Base-by-base conservation (phyloP, 2,797 vertebrate species). In the Linurgus olivaceus region DNA sequence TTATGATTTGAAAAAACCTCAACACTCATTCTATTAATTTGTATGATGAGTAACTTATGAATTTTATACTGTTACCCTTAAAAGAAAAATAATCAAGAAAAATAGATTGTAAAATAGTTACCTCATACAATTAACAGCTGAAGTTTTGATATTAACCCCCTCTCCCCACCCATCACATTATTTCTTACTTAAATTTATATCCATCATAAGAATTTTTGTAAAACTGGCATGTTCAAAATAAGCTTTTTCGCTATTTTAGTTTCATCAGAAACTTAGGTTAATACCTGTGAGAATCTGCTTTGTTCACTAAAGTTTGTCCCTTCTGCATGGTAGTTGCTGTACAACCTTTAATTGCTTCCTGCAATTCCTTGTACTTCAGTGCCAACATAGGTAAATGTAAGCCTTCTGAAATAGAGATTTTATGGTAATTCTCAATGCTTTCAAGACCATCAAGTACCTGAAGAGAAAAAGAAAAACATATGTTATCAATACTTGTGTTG, bases 371-470 rank as follows among this genome's bases (percentile, higher is more conserved):
- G 8, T 98, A 98, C 85, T 97, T 98, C 29, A 31, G 93, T 62
- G 97, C 97, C 94, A 98, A 95, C 57, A 96, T 40, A 79, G 98
- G 93, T 70, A 98, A 95, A 68, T 68, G 89, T 90, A 98, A 96
- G 51, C 72, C 93, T 96, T 98, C 97, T 51, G 96, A 96, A 95
- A 96, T 92, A 93, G 98, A 93, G 37, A 92, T 95, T 96, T 98
- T 98, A 92, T 96, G 68, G 80, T 97, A 98, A 93, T 94, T 97
- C 93, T 99, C 98, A 45, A 98, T 96, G 87, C 86, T 95, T 95
- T 97, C 98, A 92, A 99, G 96, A 86, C 95, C 88, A 94, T 98
- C 98, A 97, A 98, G 98, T 42, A 98, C 98, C 98, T 99, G 94
- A 9, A 88, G 94, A 91, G 66, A 91, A 93, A 94, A 94, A 31